A percentile compares a stretch with the other conserved stretches of the same genome.
Evolutionary conservation across 2,888 invertebrate genomes (phyloP).

Genomic region (Tetramorium bicarinatum): DNA sequence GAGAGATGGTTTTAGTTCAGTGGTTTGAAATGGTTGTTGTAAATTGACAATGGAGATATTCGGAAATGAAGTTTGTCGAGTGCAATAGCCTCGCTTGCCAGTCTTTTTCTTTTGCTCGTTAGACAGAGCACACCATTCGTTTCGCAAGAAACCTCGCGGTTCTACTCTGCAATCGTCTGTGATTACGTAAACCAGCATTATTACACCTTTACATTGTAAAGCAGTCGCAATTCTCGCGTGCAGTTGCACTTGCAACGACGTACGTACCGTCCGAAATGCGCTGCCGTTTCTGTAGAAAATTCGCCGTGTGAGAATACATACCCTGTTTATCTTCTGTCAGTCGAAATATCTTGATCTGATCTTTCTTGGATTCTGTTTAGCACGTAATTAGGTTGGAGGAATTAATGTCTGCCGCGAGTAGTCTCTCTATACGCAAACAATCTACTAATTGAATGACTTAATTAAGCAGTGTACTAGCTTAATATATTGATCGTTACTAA

Average conservation of each 20-base stretch:
- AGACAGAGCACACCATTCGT: slow-evolving; percentile 18
- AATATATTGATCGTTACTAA: slow-evolving; percentile 40
- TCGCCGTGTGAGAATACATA: slow-evolving; percentile 23
- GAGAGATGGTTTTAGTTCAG: neutral
- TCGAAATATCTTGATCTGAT: neutral
- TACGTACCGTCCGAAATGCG: slow-evolving; percentile 9
- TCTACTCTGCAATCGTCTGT: slow-evolving; percentile 17
- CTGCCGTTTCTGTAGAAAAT: slow-evolving; percentile 16
- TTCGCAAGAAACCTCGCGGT: slow-evolving; percentile 44
- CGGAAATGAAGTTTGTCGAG: neutral
- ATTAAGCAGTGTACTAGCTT: slow-evolving; percentile 38
- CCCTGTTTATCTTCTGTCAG: neutral
- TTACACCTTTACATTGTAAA: slow-evolving; percentile 48
- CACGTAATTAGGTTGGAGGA: slow-evolving; percentile 35
- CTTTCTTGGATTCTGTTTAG: slow-evolving; percentile 28
- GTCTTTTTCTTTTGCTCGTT: slow-evolving; percentile 30
- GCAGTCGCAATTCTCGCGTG: slow-evolving; percentile 32
- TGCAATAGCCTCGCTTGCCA: slow-evolving; percentile 1
- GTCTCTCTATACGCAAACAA: slow-evolving; percentile 22
- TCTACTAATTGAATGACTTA: slow-evolving; percentile 48
- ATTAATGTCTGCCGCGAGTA: neutral
- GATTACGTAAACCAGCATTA: slow-evolving; percentile 44
- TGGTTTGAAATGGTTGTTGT: neutral
- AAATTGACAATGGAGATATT: slow-evolving; percentile 22
- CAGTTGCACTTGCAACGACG: slow-evolving; percentile 24